Percentiles rank a stretch among this genome's conserved stretches.
Conservation (phyloP, 2,888 invertebrate genomes). For the Drosophila lacicola region DNA sequence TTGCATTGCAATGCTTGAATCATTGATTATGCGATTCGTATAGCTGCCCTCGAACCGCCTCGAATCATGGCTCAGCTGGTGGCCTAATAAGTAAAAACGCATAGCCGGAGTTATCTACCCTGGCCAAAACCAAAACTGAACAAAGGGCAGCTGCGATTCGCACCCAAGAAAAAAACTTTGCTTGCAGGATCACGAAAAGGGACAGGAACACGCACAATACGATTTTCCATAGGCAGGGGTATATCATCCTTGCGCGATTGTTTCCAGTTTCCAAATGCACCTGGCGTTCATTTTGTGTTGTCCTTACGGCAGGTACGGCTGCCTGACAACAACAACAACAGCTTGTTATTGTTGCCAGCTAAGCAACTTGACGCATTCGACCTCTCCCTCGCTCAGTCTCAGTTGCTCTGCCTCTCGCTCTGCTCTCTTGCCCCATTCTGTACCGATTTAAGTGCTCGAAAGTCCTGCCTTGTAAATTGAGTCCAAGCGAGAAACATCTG, state of each 20-base stretch:
- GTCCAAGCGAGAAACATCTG: constrained; percentile 70
- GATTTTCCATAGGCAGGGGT: constrained; percentile 49
- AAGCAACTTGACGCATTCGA: constrained; percentile 41
- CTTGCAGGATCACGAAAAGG: constrained; percentile 55
- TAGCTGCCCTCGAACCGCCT: constrained; percentile 12
- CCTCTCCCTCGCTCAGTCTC: constrained; percentile 16
- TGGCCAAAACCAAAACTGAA: constrained; percentile 11
- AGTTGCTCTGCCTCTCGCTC: constrained; percentile 11
- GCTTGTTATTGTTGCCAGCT: constrained; percentile 61
- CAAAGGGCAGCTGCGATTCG: constrained; percentile 69
- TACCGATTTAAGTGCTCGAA: constrained; percentile 57
- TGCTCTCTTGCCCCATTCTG: constrained; percentile 3
- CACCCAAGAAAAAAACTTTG: constrained; percentile 62
- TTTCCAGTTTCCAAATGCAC: constrained; percentile 57
- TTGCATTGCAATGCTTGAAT: constrained; percentile 28
- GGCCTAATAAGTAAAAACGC: constrained; percentile 39
- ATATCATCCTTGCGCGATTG: constrained; percentile 37
- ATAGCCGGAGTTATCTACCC: constrained; percentile 7
- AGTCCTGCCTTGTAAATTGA: constrained; percentile 61
- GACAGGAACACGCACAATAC: constrained; percentile 51
- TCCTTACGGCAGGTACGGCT: constrained; percentile 64
- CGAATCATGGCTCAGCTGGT: constrained; percentile 46
- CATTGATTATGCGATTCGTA: constrained; percentile 46
- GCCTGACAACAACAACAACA: constrained; percentile 36
- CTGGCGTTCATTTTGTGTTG: constrained; percentile 58